These are phyloP conservation scores for Myripristis murdjan DNA, from an alignment of 2,797 vertebrate species.

Conservation along the genomic window DNA sequence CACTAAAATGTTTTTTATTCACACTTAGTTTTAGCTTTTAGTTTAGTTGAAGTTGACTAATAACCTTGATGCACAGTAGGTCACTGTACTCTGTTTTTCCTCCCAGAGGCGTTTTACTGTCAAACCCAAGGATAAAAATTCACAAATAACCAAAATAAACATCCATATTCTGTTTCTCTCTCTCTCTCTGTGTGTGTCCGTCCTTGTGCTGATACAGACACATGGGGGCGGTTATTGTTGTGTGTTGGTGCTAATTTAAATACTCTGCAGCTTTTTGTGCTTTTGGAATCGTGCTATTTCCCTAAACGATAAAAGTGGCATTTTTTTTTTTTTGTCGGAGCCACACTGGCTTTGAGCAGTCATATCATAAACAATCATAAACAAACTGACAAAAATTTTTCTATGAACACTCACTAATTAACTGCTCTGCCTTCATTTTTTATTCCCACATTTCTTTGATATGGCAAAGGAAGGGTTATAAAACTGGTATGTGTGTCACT, in stretches of 20 bases:
- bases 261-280: constrained; percentile 42
- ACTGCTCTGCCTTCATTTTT: constrained; percentile 15
- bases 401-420: constrained; percentile 36
- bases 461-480: constrained; percentile 2
- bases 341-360: constrained; percentile 39
- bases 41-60: too few relatives aligned
- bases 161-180: not conserved
- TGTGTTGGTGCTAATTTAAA: constrained; percentile 57
- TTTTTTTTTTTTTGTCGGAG: constrained; percentile 46
- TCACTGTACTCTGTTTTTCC: not conserved
- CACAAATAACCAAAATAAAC: constrained; percentile 23
- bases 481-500: not conserved
- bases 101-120: constrained; percentile 22
- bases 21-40: too few relatives aligned
- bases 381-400: constrained; percentile 30
- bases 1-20: too few relatives aligned
- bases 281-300: constrained; percentile 27
- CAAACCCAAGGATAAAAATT: not conserved
- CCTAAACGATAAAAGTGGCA: constrained; percentile 44
- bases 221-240: constrained; percentile 60
- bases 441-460: constrained; percentile 26
- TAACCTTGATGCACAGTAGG: not conserved
- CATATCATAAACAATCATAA: too few relatives aligned
- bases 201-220: constrained; percentile 25
- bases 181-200: constrained; percentile 11